phyloP scores from a whole-genome alignment of 2,888 invertebrate species.

The Branchinecta sandiegonensis region DNA sequence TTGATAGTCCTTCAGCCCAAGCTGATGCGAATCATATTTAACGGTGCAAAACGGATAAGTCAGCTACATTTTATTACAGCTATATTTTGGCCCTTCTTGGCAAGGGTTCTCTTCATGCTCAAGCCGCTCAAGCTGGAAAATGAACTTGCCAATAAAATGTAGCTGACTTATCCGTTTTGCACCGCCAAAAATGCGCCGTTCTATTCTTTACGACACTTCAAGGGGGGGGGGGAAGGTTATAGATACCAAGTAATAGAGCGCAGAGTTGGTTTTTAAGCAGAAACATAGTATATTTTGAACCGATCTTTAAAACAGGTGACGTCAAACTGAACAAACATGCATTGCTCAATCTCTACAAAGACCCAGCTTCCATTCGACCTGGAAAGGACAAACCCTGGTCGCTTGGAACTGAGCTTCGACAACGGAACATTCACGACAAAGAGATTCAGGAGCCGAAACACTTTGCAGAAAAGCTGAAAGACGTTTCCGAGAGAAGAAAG shows the following conservation, averaged over 20 bases:
- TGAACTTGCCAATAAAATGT: too few species aligned
- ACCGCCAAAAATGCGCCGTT: too few species aligned
- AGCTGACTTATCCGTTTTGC: too few species aligned
- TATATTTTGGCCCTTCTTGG: too few species aligned
- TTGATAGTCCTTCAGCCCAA: too few species aligned
- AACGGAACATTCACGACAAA: conserved; percentile 25
- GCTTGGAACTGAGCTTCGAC: conserved; percentile 28
- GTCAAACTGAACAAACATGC: conserved; percentile 25
- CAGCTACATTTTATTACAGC: too few species aligned
- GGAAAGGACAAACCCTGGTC: conserved; percentile 27
- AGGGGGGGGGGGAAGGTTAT: too few species aligned
- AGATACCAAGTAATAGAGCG: not conserved
- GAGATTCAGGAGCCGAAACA: conserved; percentile 23
- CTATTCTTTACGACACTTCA: too few species aligned
- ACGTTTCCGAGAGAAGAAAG: conserved; percentile 26
- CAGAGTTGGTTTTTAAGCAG: not conserved
- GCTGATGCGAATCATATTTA: too few species aligned
- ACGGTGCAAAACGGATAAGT: too few species aligned
- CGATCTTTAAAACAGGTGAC: conserved; percentile 24
- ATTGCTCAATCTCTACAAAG: conserved; percentile 26
- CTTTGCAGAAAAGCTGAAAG: conserved; percentile 25
- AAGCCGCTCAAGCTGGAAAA: too few species aligned
- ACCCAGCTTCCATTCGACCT: conserved; percentile 21
- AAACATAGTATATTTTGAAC: not conserved
- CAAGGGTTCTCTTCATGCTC: too few species aligned